Conservation (phyloP, 2,888 invertebrate species). For the Lobophora halterata region DNA sequence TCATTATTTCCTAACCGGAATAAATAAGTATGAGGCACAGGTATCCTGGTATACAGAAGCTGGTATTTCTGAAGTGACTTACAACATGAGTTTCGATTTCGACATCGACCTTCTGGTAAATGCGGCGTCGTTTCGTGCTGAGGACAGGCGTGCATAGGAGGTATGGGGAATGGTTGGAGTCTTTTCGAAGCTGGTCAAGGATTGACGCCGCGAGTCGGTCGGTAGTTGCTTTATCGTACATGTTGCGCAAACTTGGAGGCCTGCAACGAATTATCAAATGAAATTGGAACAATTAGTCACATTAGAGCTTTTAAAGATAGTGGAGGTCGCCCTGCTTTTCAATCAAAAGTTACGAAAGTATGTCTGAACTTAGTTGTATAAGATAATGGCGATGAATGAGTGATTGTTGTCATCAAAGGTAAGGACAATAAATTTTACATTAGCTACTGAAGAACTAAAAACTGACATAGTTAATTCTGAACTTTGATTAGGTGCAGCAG, state of each 20-base stretch:
- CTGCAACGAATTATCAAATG: conserved; percentile 46
- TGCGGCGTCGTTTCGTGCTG: conserved; percentile 84
- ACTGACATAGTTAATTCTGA: too few species aligned
- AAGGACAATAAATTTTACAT: too few species aligned
- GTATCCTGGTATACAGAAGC: too few species aligned
- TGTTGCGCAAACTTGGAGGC: conserved; percentile 86
- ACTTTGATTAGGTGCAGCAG: too few species aligned
- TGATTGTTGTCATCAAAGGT: too few species aligned
- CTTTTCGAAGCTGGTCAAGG: conserved; percentile 83
- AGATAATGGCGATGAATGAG: too few species aligned
- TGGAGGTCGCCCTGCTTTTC: too few species aligned
- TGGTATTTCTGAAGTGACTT: conserved; percentile 62
- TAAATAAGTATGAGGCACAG: too few species aligned
- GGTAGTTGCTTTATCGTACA: conserved; percentile 89
- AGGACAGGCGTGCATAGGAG: conserved; percentile 91
- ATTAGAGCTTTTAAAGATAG: too few species aligned
- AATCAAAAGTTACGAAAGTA: neutral
- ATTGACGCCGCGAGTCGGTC: conserved; percentile 83
- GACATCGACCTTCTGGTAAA: conserved; percentile 86
- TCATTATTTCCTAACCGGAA: too few species aligned
- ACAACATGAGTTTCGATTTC: conserved; percentile 95
- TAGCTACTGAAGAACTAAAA: too few species aligned
- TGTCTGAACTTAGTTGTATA: too few species aligned
- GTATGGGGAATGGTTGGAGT: conserved; percentile 84
- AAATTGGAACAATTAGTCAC: conserved; percentile 9